Evolutionary conservation across 2,797 vertebrate species (phyloP), one percentile per base, ranked within the genome.

Genomic region (Tangara arthus): DNA sequence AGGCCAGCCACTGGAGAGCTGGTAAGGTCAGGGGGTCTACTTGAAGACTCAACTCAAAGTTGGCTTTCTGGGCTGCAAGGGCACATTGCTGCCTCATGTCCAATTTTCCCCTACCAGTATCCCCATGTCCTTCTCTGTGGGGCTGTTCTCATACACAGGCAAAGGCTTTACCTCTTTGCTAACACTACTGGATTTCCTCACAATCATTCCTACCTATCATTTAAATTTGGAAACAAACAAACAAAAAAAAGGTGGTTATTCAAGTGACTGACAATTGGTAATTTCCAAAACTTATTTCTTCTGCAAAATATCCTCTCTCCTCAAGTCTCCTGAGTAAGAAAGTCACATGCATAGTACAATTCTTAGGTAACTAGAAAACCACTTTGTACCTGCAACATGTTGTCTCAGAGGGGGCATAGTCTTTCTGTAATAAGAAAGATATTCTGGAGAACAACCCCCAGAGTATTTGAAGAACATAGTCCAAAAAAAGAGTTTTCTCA

Each of bases 81-180:
- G 12, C 63, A 34, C 19, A 15, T 30, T 82, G 16, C 24, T 0
- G 0, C 4, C 16, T 41, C 13, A 21, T 15, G 12, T 21, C 41
- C 41, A n/a, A 0, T 53, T 42, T 61, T 13, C n/a, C 35, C 12
- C 14, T 42, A 56, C 13, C 63, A 50, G 12, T 19, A 41, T 47
- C 14, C 21, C 8, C 39, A 35, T 9, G 55, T 32, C 30, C 53
- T 81, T 53, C 34, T 47, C 30, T 34, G 41, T 3, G 7, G 61
- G 6, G 15, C 46, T 53, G 26, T 12, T 47, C 30, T 66, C 35
- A 46, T 7, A 47, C 7, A 41, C 0, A 46, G 20, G 28, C 55
- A 78, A 53, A 49, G 15, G 13, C 49, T 77, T 80, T 61, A 57
- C 21, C 37, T 64, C 64, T 80, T 72, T 50, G 21, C 69, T 83